A percentile compares a stretch with the other conserved stretches of the same genome.
These are phyloP conservation scores for Bovichtus diacanthus DNA, from an alignment of 2,797 vertebrate species.

Conservation along the genomic window DNA sequence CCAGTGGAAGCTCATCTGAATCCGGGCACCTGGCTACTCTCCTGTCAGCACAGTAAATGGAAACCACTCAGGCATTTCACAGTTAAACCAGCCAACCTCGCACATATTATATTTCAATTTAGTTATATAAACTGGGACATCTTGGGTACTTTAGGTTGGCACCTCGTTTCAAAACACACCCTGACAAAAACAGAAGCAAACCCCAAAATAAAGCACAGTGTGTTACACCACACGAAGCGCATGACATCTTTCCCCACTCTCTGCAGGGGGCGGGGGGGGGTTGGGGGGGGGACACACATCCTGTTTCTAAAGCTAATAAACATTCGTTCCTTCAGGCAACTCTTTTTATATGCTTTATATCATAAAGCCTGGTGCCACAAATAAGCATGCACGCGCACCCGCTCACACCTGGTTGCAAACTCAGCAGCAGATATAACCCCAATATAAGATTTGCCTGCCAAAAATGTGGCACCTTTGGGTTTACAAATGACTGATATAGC, in stretches of 20 bases:
- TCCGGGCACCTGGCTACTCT: slow-evolving; percentile 35
- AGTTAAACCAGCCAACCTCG: slow-evolving; percentile 61
- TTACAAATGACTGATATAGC: slow-evolving; percentile 60
- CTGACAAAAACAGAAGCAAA: slow-evolving; percentile 27
- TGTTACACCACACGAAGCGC: slow-evolving; percentile 30
- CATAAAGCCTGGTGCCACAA: slow-evolving; percentile 44
- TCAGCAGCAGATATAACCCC: slow-evolving; percentile 68
- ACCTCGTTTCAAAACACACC: slow-evolving; percentile 28
- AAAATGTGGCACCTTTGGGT: slow-evolving; percentile 51
- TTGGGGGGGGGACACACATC: too few species aligned
- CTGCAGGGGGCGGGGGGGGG: slow-evolving; percentile 29
- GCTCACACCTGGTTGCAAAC: slow-evolving; percentile 59
- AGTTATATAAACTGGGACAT: slow-evolving; percentile 67
- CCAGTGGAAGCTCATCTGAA: slow-evolving; percentile 59
- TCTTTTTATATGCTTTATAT: slow-evolving; percentile 68
- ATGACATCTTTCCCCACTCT: slow-evolving; percentile 51
- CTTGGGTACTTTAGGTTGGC: slow-evolving; percentile 42
- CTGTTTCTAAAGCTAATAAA: slow-evolving; percentile 76
- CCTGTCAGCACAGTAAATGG: slow-evolving; percentile 63
- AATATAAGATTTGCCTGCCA: slow-evolving; percentile 56
- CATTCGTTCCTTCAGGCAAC: slow-evolving; percentile 60
- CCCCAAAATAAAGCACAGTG: slow-evolving; percentile 8
- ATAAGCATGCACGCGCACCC: slow-evolving; percentile 14
- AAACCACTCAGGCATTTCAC: slow-evolving; percentile 68
- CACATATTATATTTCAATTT: slow-evolving; percentile 70